Base-by-base conservation (phyloP, 2,113 vertebrate species). In the Catharus bicknelli region DNA sequence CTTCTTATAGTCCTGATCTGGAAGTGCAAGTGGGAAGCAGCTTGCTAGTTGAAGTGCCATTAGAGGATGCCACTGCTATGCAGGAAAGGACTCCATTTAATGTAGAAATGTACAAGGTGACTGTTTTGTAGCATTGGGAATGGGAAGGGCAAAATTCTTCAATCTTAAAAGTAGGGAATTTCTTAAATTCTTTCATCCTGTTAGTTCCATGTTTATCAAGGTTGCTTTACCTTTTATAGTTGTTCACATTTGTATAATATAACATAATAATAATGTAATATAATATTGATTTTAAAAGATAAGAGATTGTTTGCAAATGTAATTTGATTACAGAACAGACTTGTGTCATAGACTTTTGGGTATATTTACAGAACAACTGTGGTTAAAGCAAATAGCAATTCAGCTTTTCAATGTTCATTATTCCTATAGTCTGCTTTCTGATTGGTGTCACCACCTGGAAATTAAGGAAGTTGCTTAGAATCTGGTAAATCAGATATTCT, bases 31-130 rank as follows among this genome's bases (percentile, higher is more conserved):
- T 83, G 68, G 92, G 95, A 81, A 96, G 40, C 53, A 69, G 25
- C 45, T 42, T 96, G 3, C 36, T 98, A 40, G 82, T 96, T 2
- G 97, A 98, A 75, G 82, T 96, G 67, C 83, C 97, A 50, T 88
- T 98, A 58, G 97, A 98, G 27, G 95, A 97, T 62, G 53, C 30
- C 25, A 51, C 40, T 66, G 73, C 79, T 42, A 5, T 43, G 43
- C 92, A 95, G 85, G 92, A 86, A 20, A 96, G 88, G 63, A 51
- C 79, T 82, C 69, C 61, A 40, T 88, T 98, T 67, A 98, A 98
- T 86, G 90, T 91, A 54, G 97, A 98, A 93, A 97, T 98, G 97
- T 97, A 98, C 90, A 98, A 98, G 98, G 98, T 98, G 90, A 94
- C 86, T 74, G 91, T 87, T 88, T 54, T 0, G 0, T 74, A 50